phyloP scores from a whole-genome alignment of 2,888 invertebrate species.

The Sphinx pinastri region DNA sequence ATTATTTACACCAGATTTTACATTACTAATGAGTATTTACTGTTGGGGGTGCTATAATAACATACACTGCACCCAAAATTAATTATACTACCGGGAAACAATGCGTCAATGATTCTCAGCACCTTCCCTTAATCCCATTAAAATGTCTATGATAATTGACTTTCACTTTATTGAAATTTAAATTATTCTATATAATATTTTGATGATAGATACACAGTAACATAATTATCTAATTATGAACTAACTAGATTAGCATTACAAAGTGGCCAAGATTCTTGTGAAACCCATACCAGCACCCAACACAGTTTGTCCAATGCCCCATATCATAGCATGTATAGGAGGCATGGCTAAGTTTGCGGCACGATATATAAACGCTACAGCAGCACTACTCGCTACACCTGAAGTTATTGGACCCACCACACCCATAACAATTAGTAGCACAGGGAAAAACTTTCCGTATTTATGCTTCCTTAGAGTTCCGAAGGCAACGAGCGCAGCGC shows the following conservation, averaged over 20 bases:
- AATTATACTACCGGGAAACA: slow-evolving; percentile 40
- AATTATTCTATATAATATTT: slow-evolving; percentile 32
- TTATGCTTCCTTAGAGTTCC: slow-evolving; percentile 96
- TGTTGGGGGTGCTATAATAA: slow-evolving; percentile 29
- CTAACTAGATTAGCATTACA: slow-evolving; percentile 79
- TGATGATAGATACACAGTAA: slow-evolving; percentile 20
- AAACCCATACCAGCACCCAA: slow-evolving; percentile 95
- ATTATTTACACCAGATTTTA: slow-evolving; percentile 13
- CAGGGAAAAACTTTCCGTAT: slow-evolving; percentile 96
- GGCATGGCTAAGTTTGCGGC: slow-evolving; percentile 95
- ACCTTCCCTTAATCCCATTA: slow-evolving; percentile 52
- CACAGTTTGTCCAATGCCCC: slow-evolving; percentile 97
- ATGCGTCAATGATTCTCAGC: slow-evolving; percentile 49
- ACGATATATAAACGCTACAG: slow-evolving; percentile 96
- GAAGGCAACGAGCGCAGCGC: slow-evolving; percentile 96
- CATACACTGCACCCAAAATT: slow-evolving; percentile 28
- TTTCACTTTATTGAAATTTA: slow-evolving; percentile 47
- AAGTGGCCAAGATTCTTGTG: slow-evolving; percentile 95
- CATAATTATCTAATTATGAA: slow-evolving; percentile 27
- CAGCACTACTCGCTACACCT: slow-evolving; percentile 95
- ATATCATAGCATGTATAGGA: slow-evolving; percentile 95
- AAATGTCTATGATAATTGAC: slow-evolving; percentile 65
- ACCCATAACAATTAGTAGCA: slow-evolving; percentile 94
- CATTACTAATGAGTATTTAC: slow-evolving; percentile 50
- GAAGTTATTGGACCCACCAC: slow-evolving; percentile 94